phyloP scores from a whole-genome alignment of 2,888 invertebrate species.

The Apotomis turbidana region DNA sequence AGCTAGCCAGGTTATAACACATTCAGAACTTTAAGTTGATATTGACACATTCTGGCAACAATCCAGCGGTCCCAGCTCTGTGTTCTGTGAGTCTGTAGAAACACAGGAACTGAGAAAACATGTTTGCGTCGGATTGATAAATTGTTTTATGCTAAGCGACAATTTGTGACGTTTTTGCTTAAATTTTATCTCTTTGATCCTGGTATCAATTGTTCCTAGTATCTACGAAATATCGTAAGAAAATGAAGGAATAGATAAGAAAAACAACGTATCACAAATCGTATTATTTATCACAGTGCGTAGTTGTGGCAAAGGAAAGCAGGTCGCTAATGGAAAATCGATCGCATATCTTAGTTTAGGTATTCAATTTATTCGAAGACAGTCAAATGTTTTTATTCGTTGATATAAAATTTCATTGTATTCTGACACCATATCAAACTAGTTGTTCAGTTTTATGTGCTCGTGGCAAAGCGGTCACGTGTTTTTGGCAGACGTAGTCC shows the following conservation, averaged over 20 bases:
- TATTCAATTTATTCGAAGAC: neutral
- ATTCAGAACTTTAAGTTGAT: neutral
- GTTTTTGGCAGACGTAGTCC: too few relatives aligned
- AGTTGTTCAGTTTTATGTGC: too few relatives aligned
- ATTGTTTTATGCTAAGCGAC: conserved; percentile 38
- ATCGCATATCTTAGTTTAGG: neutral
- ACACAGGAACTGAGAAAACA: conserved; percentile 23
- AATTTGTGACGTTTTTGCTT: conserved; percentile 17
- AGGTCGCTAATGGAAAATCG: conserved; percentile 12
- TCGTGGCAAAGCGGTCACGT: too few relatives aligned
- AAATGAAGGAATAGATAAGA: neutral
- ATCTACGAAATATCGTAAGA: neutral
- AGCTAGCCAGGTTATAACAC: too few relatives aligned
- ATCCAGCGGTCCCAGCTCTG: conserved; percentile 2
- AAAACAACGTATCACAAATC: neutral
- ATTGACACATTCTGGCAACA: neutral
- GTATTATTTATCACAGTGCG: neutral
- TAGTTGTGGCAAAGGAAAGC: neutral
- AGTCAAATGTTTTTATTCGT: neutral
- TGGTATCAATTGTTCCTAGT: neutral
- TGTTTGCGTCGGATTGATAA: conserved; percentile 36
- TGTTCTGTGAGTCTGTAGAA: conserved; percentile 17
- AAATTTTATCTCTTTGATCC: conserved; percentile 11
- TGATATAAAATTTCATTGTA: neutral
- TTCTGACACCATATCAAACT: neutral